These are phyloP conservation scores for Andrena minutula DNA, from an alignment of 2,888 invertebrate genomes.

Conservation along the genomic window DNA sequence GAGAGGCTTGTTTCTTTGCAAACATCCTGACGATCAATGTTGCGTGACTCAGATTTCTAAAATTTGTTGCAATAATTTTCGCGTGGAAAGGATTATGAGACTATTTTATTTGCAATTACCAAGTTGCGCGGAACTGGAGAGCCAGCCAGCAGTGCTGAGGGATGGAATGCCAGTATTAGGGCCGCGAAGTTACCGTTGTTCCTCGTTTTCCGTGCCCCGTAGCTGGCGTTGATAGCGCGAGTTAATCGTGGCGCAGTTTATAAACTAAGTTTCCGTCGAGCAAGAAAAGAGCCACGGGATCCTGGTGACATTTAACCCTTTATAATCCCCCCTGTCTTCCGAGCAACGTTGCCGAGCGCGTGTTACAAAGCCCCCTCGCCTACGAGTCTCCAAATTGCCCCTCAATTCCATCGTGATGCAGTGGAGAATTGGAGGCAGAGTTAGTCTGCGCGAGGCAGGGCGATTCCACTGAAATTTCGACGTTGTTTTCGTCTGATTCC, in stretches of 20 bases:
- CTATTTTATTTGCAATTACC: conserved; percentile 58
- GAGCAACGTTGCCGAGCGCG: neutral
- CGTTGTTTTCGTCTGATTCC: neutral
- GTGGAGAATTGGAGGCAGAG: neutral
- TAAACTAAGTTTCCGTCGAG: conserved; percentile 61
- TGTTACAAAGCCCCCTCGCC: neutral
- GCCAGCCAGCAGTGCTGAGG: conserved; percentile 23
- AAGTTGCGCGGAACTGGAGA: conserved; percentile 42
- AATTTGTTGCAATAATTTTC: neutral
- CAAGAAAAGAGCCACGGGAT: conserved; percentile 41
- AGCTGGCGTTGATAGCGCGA: conserved; percentile 55
- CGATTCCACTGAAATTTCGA: neutral
- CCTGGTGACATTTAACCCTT: conserved; percentile 32
- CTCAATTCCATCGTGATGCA: neutral
- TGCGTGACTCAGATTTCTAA: neutral
- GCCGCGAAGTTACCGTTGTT: conserved; percentile 50
- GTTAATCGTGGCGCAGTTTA: conserved; percentile 68
- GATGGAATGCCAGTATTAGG: conserved; percentile 53
- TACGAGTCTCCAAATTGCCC: neutral
- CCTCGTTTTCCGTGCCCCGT: conserved; percentile 34
- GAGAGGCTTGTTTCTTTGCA: no score
- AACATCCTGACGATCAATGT: neutral
- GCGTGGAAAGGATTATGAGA: neutral
- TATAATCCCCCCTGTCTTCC: conserved; percentile 11
- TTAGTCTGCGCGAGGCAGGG: neutral